These are phyloP conservation scores for Xiphorhynchus erythropygius DNA, from an alignment of 2,797 vertebrate species.

Conservation along the genomic window DNA sequence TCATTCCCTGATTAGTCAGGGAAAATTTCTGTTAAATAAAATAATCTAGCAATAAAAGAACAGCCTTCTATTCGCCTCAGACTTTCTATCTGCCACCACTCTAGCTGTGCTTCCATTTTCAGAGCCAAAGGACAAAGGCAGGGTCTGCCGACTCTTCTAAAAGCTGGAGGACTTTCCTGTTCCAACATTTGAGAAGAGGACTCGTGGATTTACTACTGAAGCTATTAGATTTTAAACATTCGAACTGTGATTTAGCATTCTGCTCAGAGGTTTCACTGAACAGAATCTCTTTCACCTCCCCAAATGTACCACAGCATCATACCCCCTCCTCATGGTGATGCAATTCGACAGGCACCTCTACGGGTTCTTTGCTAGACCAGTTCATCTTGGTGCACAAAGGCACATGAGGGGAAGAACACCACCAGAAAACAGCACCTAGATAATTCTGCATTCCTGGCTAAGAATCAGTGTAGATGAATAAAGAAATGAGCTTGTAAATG, in stretches of 20 bases:
- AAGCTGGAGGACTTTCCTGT: not conserved
- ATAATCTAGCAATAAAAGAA: slow-evolving; percentile 3
- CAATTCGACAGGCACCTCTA: not conserved
- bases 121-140: not conserved
- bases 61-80: not conserved
- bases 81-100: not conserved
- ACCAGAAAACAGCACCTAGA: not conserved
- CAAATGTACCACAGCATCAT: not conserved
- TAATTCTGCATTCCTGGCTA: not conserved
- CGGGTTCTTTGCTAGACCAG: not conserved
- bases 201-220: not conserved
- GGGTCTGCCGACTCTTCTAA: not conserved
- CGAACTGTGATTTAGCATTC: not conserved
- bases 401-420: not conserved
- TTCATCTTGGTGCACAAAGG: not conserved
- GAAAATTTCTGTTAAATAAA: slow-evolving; percentile 32
- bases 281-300: not conserved
- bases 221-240: not conserved
- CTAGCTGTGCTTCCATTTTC: not conserved
- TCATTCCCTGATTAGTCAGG: not conserved
- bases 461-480: not conserved
- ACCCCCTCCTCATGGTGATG: not conserved
- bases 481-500: not conserved
- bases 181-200: not conserved
- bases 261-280: not conserved